phyloP scores from a whole-genome alignment of 2,888 invertebrate genomes.

The Leptura quadrifasciata region DNA sequence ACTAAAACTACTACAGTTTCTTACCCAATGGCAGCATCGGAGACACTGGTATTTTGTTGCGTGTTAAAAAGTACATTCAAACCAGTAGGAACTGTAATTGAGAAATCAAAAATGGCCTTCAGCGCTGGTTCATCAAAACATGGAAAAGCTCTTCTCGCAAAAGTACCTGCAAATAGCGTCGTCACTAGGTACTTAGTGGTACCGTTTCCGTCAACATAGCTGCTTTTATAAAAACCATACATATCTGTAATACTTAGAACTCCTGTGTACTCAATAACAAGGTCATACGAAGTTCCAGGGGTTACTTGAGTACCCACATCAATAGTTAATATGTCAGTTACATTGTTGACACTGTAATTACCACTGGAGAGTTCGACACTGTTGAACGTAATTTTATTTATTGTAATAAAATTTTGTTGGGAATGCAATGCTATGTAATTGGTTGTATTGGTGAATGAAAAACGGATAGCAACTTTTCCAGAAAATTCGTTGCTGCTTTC shows the following conservation, averaged over 20 bases:
- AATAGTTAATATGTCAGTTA: slow-evolving; percentile 25
- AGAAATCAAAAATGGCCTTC: slow-evolving; percentile 80
- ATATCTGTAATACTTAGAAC: slow-evolving; percentile 67
- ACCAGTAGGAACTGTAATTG: slow-evolving; percentile 71
- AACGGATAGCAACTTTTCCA: slow-evolving; percentile 47
- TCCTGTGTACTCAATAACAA: slow-evolving; percentile 39
- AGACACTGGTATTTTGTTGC: not conserved
- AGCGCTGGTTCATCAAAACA: slow-evolving; percentile 85
- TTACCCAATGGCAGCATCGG: slow-evolving; percentile 9
- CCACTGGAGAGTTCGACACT: not conserved
- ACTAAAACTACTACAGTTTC: not conserved
- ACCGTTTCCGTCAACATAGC: slow-evolving; percentile 48
- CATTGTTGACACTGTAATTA: slow-evolving; percentile 23
- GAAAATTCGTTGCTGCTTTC: slow-evolving; percentile 42
- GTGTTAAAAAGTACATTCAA: slow-evolving; percentile 63
- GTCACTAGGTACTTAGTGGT: slow-evolving; percentile 77
- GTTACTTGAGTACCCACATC: slow-evolving; percentile 4
- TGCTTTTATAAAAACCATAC: slow-evolving; percentile 74
- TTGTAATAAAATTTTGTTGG: not conserved
- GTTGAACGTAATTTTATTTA: not conserved
- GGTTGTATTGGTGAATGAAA: slow-evolving; percentile 35
- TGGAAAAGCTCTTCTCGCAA: slow-evolving; percentile 83
- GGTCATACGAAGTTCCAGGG: slow-evolving; percentile 9
- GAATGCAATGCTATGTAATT: slow-evolving; percentile 21
- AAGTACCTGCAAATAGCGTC: slow-evolving; percentile 82